Base-by-base conservation (phyloP, 1,140 invertebrate species). In the Wasmannia auropunctata region DNA sequence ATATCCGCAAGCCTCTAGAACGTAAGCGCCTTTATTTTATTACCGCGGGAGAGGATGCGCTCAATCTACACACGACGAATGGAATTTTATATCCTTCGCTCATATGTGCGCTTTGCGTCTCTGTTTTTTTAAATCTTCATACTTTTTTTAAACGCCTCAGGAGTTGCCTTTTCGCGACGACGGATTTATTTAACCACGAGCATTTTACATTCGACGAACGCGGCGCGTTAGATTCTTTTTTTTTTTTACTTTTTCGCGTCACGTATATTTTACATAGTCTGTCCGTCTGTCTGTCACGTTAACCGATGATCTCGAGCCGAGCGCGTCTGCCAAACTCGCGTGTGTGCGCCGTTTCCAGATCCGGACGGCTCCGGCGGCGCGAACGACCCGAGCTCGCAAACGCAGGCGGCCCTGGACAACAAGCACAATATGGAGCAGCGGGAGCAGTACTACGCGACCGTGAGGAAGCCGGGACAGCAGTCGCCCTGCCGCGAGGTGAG, bases 381-480 rank as follows among this genome's bases (percentile, higher is more conserved):
- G n/a, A 94, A 94, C 80, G 94, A 94, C 83, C 90, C 94, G 8
- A 94, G 91, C 83, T 94, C 94, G 22, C 94, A 95, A 79, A 93
- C 92, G 3, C 93, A 95, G 40, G 94, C 93, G 0, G 95, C 95
- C 1, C 85, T 95, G 34, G 95, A 95, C 84, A 95, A 95, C 88
- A 95, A 95, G 81, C 95, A 95, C 75, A 95, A 95, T 76, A 94
- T 95, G 93, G 96, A 95, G 87, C 96, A 96, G 88, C 93, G 95
- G 62, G 95, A 96, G 85, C 96, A 96, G 75, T 96, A 95, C 88
- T 96, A 96, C 89, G 95, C 96, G 81, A 96, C 96, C 19, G 95
- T 96, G 54, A 94, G 95, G 83, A 96, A 96, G 89, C 95, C 95
- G 10, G 94, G 94, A 62, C 95, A 95, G 76, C 95, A 95, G 86